Evolutionary conservation across 2,888 invertebrate genomes (phyloP).

Genomic region (Machimus atricapillus): DNA sequence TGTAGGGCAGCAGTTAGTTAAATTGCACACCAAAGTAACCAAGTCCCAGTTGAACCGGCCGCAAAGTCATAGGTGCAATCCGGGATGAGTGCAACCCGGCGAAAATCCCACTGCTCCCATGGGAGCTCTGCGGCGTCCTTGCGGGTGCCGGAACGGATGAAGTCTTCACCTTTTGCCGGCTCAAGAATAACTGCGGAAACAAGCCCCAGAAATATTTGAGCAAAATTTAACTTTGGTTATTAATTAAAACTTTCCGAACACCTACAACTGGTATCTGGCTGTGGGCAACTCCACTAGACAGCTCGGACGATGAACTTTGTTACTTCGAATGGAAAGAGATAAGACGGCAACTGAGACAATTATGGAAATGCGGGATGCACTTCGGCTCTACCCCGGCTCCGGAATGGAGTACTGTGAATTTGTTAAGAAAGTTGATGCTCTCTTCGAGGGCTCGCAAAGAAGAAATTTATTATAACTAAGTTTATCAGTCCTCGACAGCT

Average conservation of each 20-base stretch:
- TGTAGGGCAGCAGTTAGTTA: neutral
- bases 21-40: neutral
- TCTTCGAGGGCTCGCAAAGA: neutral
- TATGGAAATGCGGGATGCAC: neutral
- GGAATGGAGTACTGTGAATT: neutral
- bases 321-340: conserved; percentile 14
- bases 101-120: neutral
- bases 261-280: conserved; percentile 5
- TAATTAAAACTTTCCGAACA: conserved; percentile 21
- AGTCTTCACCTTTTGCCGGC: neutral
- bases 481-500: neutral
- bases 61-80: conserved; percentile 16
- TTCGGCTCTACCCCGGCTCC: neutral
- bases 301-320: conserved; percentile 6
- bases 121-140: neutral
- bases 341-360: neutral
- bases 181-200: conserved; percentile 13
- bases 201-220: conserved; percentile 1
- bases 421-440: neutral
- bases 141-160: neutral
- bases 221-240: conserved; percentile 29
- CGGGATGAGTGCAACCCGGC: neutral
- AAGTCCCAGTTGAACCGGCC: conserved; percentile 15
- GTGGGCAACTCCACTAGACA: neutral
- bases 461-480: neutral